These are phyloP conservation scores for Hypomecis atomaria DNA, from an alignment of 2,888 invertebrate genomes.

Conservation along the genomic window DNA sequence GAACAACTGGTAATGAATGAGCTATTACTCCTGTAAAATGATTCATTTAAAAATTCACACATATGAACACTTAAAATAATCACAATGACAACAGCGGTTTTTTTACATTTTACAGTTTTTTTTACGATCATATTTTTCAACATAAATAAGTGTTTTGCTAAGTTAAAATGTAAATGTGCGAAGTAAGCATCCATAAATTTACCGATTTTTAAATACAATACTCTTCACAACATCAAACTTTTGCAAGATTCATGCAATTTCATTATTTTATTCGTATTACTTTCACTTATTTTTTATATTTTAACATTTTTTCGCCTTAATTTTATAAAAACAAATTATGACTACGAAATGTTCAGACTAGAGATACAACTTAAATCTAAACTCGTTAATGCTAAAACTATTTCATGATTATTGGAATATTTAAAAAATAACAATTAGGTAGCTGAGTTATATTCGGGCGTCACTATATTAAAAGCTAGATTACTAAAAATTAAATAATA, in stretches of 20 bases:
- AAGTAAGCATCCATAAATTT: constrained; percentile 66
- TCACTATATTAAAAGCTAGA: constrained; percentile 36
- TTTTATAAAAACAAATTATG: constrained; percentile 66
- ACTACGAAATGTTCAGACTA: constrained; percentile 78
- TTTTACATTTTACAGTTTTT: constrained; percentile 36
- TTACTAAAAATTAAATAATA: constrained; percentile 38
- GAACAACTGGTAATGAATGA: background rate
- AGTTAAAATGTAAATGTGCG: constrained; percentile 71
- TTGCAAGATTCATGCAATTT: constrained; percentile 37
- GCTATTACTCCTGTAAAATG: background rate
- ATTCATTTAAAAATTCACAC: constrained; percentile 12
- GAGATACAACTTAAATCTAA: constrained; percentile 71
- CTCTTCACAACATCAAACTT: constrained; percentile 46
- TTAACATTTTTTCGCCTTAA: constrained; percentile 43
- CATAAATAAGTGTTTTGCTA: constrained; percentile 60
- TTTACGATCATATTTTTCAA: constrained; percentile 44
- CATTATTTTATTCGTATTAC: constrained; percentile 15
- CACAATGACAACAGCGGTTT: constrained; percentile 36
- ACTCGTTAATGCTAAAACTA: constrained; percentile 50
- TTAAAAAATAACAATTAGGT: constrained; percentile 43
- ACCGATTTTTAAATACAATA: constrained; percentile 51
- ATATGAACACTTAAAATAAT: constrained; percentile 28
- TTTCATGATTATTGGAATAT: constrained; percentile 55
- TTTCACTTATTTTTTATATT: constrained; percentile 13
- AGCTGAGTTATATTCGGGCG: constrained; percentile 59